phyloP scores from a whole-genome alignment of 1,140 invertebrate species.

The Notospermus geniculatus region DNA sequence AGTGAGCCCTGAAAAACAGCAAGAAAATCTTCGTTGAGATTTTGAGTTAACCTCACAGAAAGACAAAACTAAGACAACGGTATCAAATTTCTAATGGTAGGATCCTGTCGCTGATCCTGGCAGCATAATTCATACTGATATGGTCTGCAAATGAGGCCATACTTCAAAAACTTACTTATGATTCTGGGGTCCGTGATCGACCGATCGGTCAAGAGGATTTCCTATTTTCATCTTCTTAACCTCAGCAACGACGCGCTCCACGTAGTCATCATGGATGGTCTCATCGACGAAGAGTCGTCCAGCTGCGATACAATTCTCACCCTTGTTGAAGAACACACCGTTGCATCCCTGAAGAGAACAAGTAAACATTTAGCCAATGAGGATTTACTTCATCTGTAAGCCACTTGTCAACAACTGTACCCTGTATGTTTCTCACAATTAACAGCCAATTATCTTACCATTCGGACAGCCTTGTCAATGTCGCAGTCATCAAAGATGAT shows the following conservation, averaged over 20 bases:
- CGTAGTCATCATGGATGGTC: conserved; percentile 84
- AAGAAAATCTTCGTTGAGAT: too few species aligned
- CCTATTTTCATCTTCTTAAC: conserved; percentile 87
- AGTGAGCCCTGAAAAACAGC: conserved; percentile 65
- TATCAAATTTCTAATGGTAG: too few species aligned
- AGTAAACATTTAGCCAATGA: too few species aligned
- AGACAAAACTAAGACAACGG: too few species aligned
- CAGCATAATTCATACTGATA: too few species aligned
- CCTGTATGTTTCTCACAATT: too few species aligned
- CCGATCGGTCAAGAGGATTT: conserved; percentile 83
- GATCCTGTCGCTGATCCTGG: too few species aligned
- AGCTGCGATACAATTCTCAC: conserved; percentile 96
- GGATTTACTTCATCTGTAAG: too few species aligned
- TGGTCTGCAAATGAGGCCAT: too few species aligned
- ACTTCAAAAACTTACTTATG: conserved; percentile 59
- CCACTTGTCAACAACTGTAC: too few species aligned
- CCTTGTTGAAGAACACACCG: conserved; percentile 97
- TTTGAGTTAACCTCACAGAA: too few species aligned
- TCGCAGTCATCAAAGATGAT: conserved; percentile 93
- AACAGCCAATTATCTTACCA: too few species aligned
- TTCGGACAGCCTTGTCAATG: conserved; percentile 84
- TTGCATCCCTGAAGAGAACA: conserved; percentile 70
- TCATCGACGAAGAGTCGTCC: conserved; percentile 92
- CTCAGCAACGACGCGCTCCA: conserved; percentile 72
- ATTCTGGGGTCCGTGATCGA: conserved; percentile 91